Conservation (phyloP, 2,888 invertebrate species). For the Pyrrhia umbra region DNA sequence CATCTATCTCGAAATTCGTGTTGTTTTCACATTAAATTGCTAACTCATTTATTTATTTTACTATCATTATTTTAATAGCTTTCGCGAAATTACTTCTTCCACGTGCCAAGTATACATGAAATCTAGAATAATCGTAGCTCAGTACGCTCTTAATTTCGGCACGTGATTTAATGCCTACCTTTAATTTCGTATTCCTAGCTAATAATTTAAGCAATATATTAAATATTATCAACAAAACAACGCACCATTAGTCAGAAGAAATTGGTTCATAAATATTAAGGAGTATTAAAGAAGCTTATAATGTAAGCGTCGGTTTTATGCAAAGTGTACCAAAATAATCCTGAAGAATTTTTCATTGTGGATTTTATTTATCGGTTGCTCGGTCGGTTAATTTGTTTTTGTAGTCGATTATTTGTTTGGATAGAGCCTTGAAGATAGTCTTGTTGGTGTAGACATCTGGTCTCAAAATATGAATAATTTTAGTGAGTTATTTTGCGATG, state of each 20-base stretch:
- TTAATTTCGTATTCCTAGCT: conserved; percentile 59
- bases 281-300: conserved; percentile 70
- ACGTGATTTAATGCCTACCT: conserved; percentile 53
- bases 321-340: conserved; percentile 68
- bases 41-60: neutral
- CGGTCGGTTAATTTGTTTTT: conserved; percentile 40
- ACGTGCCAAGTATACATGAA: conserved; percentile 18
- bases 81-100: conserved; percentile 7
- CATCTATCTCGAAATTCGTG: no score
- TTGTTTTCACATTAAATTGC: conserved; percentile 3
- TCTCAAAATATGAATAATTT: conserved; percentile 23
- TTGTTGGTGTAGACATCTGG: conserved; percentile 20
- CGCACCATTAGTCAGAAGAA: conserved; percentile 70
- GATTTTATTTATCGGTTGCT: conserved; percentile 43
- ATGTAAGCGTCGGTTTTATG: conserved; percentile 71
- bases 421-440: conserved; percentile 12
- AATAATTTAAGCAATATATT: conserved; percentile 71
- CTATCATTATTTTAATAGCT: neutral
- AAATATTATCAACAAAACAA: conserved; percentile 73
- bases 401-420: conserved; percentile 38
- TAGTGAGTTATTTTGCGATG: neutral
- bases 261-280: conserved; percentile 80
- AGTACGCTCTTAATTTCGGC: conserved; percentile 41
- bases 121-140: conserved; percentile 23
- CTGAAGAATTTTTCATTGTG: conserved; percentile 61